Base-by-base conservation (phyloP, 2,888 invertebrate species). In the Agapetus fuscipes region DNA sequence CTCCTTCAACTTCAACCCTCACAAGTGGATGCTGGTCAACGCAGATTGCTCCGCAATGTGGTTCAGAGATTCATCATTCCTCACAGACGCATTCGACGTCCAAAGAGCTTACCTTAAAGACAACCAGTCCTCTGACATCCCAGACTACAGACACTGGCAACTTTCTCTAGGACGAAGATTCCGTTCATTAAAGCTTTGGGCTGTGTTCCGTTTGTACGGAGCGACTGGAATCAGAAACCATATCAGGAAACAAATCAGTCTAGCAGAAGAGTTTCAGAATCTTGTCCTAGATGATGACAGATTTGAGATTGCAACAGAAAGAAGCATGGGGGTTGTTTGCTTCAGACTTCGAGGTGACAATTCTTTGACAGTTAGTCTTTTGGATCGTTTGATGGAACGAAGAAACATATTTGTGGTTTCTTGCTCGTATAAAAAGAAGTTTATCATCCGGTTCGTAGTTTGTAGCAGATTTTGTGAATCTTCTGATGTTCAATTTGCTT, bases 11-110 rank as follows among this genome's bases (percentile, higher is more conserved):
- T 81, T 94, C 46, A 98, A 98, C 60, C 81, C 89, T 0, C 95
- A 96, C 61, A 97, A 98, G 66, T 95, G 94, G 83, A 72, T 97
- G 66, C 73, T 93, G 39, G 84, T 93, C 3, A 93, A 88, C 58
- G 95, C 94, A 47, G 97, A 98, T 59, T 95, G 94, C 55, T 91
- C 93, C 0, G 83, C 90, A 1, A 79, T 97, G 75, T 88, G 88
- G 87, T 80, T 95, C 4, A 83, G 80, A 54, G 79, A 95, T 57
- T 76, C 85, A 3, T 77, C 77, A 50, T 74, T 81, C 50, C 69
- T 95, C 37, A 80, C 87, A 4, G 80, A 86, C 42, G 84, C 93
- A 0, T 85, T 96, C 55, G 87, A 83, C 49, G 89, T 95, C 1
- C 90, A 96, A 53, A 80, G 96, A 49, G 80, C 89, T 39, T 96